phyloP scores from a whole-genome alignment of 1,140 invertebrate genomes.

The Eubasilissa regina region DNA sequence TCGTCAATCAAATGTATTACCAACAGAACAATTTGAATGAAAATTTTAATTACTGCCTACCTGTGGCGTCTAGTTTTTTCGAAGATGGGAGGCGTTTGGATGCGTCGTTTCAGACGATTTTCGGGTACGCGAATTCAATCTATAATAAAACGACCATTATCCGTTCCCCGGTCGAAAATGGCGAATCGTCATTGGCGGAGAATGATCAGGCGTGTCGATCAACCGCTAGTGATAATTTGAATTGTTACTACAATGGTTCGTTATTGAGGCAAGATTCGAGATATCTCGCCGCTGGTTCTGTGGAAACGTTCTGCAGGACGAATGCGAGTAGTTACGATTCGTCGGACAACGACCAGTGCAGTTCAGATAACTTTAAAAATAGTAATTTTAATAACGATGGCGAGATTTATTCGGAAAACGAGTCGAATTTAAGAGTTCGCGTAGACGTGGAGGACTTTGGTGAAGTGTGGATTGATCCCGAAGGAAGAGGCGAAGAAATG shows the following conservation, averaged over 20 bases:
- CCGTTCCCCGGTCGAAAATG: constrained; percentile 22
- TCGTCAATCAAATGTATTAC: constrained; percentile 39
- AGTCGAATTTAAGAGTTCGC: neutral
- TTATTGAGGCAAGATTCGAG: neutral
- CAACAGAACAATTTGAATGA: constrained; percentile 29
- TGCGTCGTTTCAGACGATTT: constrained; percentile 48
- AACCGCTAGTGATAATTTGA: constrained; percentile 1
- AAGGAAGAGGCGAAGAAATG: constrained; percentile 5
- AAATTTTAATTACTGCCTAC: constrained; percentile 11
- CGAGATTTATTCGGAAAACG: neutral
- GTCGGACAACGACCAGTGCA: constrained; percentile 45
- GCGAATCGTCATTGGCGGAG: neutral
- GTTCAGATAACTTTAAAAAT: constrained; percentile 38
- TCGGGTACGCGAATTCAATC: constrained; percentile 50
- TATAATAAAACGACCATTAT: constrained; percentile 49
- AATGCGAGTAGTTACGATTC: constrained; percentile 28
- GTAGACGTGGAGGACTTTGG: constrained; percentile 10
- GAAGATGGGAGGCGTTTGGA: constrained; percentile 35
- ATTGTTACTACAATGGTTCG: neutral
- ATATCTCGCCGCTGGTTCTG: constrained; percentile 1
- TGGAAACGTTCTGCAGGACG: neutral
- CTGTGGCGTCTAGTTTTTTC: constrained; percentile 20
- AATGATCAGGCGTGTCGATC: constrained; percentile 17
- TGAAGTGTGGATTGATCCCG: constrained; percentile 25
- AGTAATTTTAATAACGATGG: neutral